Conservation (phyloP, 2,113 vertebrate genomes). For the Sinosuthora webbiana region DNA sequence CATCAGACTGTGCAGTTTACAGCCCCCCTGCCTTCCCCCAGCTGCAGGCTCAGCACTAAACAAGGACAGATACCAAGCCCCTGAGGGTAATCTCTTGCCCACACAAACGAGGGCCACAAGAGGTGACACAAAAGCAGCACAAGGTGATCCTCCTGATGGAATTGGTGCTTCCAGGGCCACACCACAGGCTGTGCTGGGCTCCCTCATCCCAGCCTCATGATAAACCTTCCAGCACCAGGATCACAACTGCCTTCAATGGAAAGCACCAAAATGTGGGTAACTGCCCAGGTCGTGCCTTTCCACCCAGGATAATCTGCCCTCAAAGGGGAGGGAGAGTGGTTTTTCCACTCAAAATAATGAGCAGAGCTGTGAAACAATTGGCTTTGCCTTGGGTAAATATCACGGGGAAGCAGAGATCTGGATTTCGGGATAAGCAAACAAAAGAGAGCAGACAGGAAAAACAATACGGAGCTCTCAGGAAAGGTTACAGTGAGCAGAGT, state of each 20-base stretch:
- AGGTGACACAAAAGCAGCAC: background rate
- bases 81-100: background rate
- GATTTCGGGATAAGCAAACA: background rate
- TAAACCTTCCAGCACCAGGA: background rate
- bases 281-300: background rate
- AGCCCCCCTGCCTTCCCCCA: background rate
- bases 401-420: background rate
- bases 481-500: conserved; percentile 52
- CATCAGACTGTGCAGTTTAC: background rate
- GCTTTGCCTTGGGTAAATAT: conserved; percentile 6
- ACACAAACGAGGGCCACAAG: background rate
- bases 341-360: background rate
- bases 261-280: background rate
- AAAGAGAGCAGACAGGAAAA: background rate
- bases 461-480: background rate
- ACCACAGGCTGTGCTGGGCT: background rate
- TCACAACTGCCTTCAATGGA: background rate
- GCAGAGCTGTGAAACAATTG: background rate
- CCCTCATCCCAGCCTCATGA: background rate
- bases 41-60: background rate
- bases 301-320: fast-evolving
- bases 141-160: fast-evolving
- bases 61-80: background rate
- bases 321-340: fast-evolving
- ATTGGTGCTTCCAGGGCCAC: no score